phyloP scores from a whole-genome alignment of 2,888 invertebrate species.

The Drosophila tanythrix region DNA sequence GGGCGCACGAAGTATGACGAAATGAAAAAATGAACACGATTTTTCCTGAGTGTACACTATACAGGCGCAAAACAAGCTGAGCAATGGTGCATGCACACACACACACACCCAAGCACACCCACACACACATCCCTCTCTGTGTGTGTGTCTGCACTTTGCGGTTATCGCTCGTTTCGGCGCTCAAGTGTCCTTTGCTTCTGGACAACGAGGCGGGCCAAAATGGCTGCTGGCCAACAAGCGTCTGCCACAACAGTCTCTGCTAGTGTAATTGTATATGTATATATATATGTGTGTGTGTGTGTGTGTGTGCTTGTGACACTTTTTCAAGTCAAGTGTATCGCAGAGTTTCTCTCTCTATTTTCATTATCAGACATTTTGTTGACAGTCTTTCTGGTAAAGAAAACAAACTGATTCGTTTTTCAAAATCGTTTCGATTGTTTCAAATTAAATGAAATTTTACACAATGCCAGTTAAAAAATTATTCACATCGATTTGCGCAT shows the following conservation, averaged over 20 bases:
- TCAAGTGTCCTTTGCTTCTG: conserved; percentile 55
- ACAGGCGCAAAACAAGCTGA: conserved; percentile 39
- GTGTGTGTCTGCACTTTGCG: conserved; percentile 42
- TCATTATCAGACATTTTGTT: conserved; percentile 48
- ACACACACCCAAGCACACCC: not conserved
- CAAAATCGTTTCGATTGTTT: not conserved
- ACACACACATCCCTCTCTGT: conserved; percentile 1
- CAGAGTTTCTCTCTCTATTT: conserved; percentile 23
- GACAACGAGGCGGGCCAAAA: conserved; percentile 40
- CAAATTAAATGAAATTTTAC: not conserved
- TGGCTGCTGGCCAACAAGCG: conserved; percentile 52
- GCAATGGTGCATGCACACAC: conserved; percentile 35
- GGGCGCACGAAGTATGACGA: not conserved
- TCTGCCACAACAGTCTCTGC: conserved; percentile 20
- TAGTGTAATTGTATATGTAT: conserved; percentile 2
- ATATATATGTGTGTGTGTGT: not conserved
- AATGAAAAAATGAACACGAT: rapidly evolving
- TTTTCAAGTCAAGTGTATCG: conserved; percentile 42
- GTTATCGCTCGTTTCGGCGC: conserved; percentile 50
- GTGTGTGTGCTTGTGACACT: conserved; percentile 27
- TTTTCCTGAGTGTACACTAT: not conserved
- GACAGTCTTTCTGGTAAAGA: conserved; percentile 35
- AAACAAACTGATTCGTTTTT: conserved; percentile 16
- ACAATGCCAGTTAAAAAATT: not conserved
- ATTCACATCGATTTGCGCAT: not conserved